Conservation (phyloP, 2,113 vertebrate genomes). For the Hippocampus barbouri region DNA sequence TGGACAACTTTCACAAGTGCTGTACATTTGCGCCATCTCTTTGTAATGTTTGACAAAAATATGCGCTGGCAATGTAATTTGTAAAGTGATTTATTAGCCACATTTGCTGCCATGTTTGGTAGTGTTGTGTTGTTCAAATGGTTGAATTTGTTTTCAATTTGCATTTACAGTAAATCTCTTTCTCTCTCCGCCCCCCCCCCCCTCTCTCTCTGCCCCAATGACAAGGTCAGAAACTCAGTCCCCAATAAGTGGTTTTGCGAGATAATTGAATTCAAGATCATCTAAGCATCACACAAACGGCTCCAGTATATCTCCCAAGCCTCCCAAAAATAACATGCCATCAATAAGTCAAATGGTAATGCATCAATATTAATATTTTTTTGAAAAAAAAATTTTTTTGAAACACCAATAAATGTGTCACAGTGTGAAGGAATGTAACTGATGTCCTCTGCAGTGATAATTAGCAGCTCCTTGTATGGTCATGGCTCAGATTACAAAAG, state of each 20-base stretch:
- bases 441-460: slow-evolving; percentile 11
- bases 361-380: not conserved
- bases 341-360: slow-evolving; percentile 5
- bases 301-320: slow-evolving; percentile 2
- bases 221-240: slow-evolving; percentile 26
- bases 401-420: not conserved
- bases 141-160: no score
- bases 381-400: not conserved
- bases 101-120: no score
- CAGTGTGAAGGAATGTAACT: not conserved
- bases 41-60: no score
- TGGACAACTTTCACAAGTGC: no score
- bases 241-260: not conserved
- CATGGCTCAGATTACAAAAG: slow-evolving; percentile 35
- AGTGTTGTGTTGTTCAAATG: no score
- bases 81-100: no score
- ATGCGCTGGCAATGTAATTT: no score
- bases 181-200: no score
- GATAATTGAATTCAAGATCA: not conserved
- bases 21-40: no score
- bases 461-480: slow-evolving; percentile 9
- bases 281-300: not conserved
- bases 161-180: no score
- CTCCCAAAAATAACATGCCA: slow-evolving; percentile 36
- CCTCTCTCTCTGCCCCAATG: no score